Percentiles rank a stretch among this genome's conserved stretches.
Evolutionary conservation across 1,140 invertebrate genomes (phyloP).

Genomic region (Ceratina calcarata): DNA sequence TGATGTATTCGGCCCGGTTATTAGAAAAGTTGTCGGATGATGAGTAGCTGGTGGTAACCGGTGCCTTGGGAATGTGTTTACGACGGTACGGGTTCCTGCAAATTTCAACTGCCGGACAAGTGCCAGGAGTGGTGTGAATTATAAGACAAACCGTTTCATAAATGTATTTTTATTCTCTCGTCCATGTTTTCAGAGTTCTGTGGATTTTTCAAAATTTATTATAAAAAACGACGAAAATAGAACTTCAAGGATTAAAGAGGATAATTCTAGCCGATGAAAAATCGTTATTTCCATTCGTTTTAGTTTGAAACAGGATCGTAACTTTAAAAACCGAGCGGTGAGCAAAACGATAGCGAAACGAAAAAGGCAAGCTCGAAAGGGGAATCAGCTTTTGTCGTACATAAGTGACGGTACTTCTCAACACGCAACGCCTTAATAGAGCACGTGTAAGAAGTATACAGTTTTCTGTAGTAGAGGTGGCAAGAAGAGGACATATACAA

Average conservation of each 20-base stretch:
- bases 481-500: not conserved
- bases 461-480: not conserved
- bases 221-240: not conserved
- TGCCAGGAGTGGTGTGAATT: not conserved
- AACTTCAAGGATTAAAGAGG: not conserved
- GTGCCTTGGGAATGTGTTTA: slow-evolving; percentile 3
- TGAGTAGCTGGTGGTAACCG: not conserved
- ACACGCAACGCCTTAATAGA: slow-evolving; percentile 61
- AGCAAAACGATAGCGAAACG: not conserved
- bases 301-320: too few species aligned
- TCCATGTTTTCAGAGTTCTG: too few species aligned
- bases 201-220: too few species aligned
- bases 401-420: slow-evolving; percentile 59
- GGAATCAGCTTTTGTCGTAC: slow-evolving; percentile 52
- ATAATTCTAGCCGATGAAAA: too few species aligned
- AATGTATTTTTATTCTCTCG: not conserved
- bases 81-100: not conserved
- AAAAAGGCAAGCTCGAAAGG: slow-evolving; percentile 26
- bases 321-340: not conserved
- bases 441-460: slow-evolving; percentile 46
- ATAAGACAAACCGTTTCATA: not conserved
- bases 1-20: slow-evolving; percentile 39
- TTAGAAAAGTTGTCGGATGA: slow-evolving; percentile 28
- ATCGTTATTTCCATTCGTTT: too few species aligned
- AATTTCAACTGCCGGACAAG: not conserved